Conservation (phyloP, 2,113 vertebrate genomes). For the Chaetodon auriga region DNA sequence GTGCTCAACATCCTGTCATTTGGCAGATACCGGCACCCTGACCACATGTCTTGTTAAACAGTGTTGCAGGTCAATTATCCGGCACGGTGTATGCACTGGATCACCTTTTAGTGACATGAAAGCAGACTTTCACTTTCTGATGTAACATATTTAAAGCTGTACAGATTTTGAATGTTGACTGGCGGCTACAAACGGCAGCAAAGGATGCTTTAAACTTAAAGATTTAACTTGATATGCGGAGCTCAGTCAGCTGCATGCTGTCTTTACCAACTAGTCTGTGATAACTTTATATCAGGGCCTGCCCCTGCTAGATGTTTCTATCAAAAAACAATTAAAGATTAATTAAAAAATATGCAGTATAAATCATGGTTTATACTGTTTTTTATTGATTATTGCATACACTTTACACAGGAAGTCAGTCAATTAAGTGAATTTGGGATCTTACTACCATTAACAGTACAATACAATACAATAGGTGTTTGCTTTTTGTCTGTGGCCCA, state of each 20-base stretch:
- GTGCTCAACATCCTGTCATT: conserved; percentile 46
- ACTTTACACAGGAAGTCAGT: no score
- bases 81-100: neutral
- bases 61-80: conserved; percentile 19
- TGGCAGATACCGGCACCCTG: conserved; percentile 15
- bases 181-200: neutral
- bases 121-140: conserved; percentile 1
- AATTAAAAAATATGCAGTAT: no score
- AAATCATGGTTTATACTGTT: no score
- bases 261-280: neutral
- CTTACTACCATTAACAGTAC: no score
- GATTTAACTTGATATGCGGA: neutral
- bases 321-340: no score
- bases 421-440: no score
- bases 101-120: conserved; percentile 6
- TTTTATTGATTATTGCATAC: no score
- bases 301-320: no score
- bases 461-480: no score
- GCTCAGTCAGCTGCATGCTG: neutral
- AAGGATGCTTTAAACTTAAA: neutral
- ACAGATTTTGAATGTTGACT: neutral
- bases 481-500: no score
- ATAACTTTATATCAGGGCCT: neutral
- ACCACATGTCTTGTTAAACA: conserved; percentile 34
- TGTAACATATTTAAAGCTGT: no score